Evolutionary conservation across 1,140 invertebrate species (phyloP), one percentile per base, ranked within the genome.

Genomic region (Drosophila kikkawai): DNA sequence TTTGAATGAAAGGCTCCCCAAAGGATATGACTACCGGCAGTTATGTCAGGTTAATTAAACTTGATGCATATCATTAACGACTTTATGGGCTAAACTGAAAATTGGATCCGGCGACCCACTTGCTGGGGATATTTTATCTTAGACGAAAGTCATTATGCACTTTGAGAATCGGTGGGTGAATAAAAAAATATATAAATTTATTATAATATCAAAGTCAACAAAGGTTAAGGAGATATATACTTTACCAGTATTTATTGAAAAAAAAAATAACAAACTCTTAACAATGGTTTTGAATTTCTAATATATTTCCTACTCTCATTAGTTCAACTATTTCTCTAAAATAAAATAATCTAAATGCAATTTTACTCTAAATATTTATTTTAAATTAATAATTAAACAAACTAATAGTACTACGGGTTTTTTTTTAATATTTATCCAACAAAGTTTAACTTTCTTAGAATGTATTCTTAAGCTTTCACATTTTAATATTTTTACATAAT

Each of bases 31-130:
- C 60, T 32, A 5, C 15, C 48, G 22, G 47, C 47, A 69, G 66
- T 70, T 70, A 70, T 34, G 39, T 22, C n/a, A 5, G 48, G 63
- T 68, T 68, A 68, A 70, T 70, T 68, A 55, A 55, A 17, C 48
- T 19, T 19, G 7, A 55, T 45, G 63, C 26, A 67, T 70, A 45
- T 44, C 64, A 55, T 45, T 53, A 51, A 4, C 61, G 29, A 26
- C 12, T 39, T 37, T 11, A 17, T 44, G 22, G 32, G 29, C 45
- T 42, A 36, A 64, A 50, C 9, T n/a, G 12, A n/a, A 53, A 9
- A 67, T 51, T 67, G 47, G 37, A 69, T 69, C 36, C 48, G 32
- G 36, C 32, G 19, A 22, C 4, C 37, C 26, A 51, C 19, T 42
- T 70, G 9, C 6, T n/a, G 22, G 11, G 7, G 15, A 55, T 45